Evolutionary conservation across 2,797 vertebrate species (phyloP).

Genomic region (Muraenolepis orangiensis): DNA sequence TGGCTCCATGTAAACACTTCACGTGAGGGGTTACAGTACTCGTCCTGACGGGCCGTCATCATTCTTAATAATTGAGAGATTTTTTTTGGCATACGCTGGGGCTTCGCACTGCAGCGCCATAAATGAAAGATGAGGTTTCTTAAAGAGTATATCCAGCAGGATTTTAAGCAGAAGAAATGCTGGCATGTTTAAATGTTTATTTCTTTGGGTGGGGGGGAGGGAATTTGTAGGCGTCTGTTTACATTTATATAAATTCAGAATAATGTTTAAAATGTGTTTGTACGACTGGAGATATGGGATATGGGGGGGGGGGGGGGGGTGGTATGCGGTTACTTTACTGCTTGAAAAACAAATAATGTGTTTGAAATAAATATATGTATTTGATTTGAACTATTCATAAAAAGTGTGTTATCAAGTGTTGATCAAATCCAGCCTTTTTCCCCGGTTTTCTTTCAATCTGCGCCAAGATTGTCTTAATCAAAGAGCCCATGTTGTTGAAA

Average conservation of each 20-base stretch:
- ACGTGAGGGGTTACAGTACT: constrained; percentile 33
- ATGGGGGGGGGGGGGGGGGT: too few species aligned
- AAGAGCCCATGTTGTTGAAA: neutral
- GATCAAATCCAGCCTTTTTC: too few species aligned
- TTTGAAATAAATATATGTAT: neutral
- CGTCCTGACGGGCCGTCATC: constrained; percentile 22
- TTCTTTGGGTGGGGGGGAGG: neutral
- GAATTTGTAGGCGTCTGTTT: neutral
- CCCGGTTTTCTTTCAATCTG: constrained; percentile 24
- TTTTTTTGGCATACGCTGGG: constrained; percentile 31
- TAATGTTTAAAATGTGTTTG: neutral
- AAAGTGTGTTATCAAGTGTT: too few species aligned
- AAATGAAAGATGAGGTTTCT: constrained; percentile 48
- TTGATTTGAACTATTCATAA: neutral
- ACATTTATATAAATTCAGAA: neutral
- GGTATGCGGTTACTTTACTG: neutral
- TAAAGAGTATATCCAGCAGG: constrained; percentile 47
- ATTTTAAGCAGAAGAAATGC: constrained; percentile 37
- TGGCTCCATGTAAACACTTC: constrained; percentile 36
- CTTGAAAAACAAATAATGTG: neutral
- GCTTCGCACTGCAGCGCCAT: constrained; percentile 34
- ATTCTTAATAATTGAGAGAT: constrained; percentile 42
- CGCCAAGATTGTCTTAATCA: neutral
- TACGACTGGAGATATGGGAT: neutral
- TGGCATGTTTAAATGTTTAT: neutral